Conservation (phyloP, 2,888 invertebrate species). For the Drosophila mettleri region DNA sequence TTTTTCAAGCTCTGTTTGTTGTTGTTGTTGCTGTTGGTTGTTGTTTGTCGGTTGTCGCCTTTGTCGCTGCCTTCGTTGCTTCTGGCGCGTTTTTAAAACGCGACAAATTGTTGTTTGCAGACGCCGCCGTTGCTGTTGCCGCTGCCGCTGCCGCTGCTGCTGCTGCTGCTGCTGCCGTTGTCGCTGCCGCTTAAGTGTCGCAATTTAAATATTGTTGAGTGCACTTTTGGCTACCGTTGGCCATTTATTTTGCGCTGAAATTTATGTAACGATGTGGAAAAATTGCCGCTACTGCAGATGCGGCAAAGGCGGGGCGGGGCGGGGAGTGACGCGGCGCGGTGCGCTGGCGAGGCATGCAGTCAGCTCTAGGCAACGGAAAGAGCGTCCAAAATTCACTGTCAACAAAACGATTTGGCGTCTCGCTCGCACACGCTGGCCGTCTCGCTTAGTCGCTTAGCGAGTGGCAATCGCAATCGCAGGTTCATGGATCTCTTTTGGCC, state of each 20-base stretch:
- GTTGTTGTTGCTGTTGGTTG: slow-evolving; percentile 3
- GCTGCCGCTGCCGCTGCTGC: slow-evolving; percentile 22
- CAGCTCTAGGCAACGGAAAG: slow-evolving; percentile 43
- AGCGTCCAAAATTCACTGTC: slow-evolving; percentile 42
- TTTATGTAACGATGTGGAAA: slow-evolving; percentile 81
- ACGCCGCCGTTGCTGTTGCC: slow-evolving; percentile 57
- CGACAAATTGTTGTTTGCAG: slow-evolving; percentile 79
- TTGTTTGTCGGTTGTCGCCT: slow-evolving; percentile 57
- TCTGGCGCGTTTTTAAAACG: slow-evolving; percentile 76
- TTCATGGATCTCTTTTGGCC: slow-evolving; percentile 74
- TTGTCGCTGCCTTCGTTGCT: slow-evolving; percentile 66
- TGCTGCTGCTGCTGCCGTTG: slow-evolving; percentile 33
- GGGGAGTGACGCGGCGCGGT: too few species aligned
- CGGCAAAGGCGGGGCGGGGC: not conserved
- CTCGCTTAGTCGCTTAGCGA: slow-evolving; percentile 9
- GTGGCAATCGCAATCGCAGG: slow-evolving; percentile 62
- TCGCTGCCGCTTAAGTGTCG: slow-evolving; percentile 71
- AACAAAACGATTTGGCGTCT: slow-evolving; percentile 44
- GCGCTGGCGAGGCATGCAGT: not conserved
- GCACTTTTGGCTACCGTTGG: slow-evolving; percentile 80
- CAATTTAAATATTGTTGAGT: slow-evolving; percentile 80
- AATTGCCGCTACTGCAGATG: slow-evolving; percentile 69
- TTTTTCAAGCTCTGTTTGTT: not conserved
- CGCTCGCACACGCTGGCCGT: slow-evolving; percentile 14
- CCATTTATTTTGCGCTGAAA: slow-evolving; percentile 76